A percentile compares a stretch with the other conserved stretches of the same genome.
These are phyloP conservation scores for Heliconius hermathena DNA, from an alignment of 1,140 invertebrate genomes.

Conservation along the genomic window DNA sequence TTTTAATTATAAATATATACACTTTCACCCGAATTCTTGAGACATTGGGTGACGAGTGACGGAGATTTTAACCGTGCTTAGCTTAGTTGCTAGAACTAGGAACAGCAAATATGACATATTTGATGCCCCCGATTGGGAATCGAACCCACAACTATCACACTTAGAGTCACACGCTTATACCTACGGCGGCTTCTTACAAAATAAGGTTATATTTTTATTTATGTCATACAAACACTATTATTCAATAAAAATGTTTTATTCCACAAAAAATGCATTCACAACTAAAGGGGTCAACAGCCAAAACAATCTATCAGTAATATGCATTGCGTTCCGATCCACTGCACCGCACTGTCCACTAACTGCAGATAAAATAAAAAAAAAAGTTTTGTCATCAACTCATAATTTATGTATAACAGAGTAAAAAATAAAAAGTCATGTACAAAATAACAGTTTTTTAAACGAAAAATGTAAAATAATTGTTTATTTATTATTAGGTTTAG, in stretches of 20 bases:
- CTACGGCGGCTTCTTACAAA: no score
- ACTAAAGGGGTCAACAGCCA: constrained; percentile 15
- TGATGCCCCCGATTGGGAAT: background rate
- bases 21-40: background rate
- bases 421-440: background rate
- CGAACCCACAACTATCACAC: background rate
- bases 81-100: background rate
- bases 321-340: constrained; percentile 23
- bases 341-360: background rate
- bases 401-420: constrained; percentile 24
- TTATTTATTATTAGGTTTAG: background rate
- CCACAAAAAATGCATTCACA: background rate
- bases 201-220: background rate
- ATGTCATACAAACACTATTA: background rate
- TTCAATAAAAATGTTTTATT: constrained; percentile 5
- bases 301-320: constrained; percentile 34
- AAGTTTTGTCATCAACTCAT: constrained; percentile 21
- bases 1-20: background rate
- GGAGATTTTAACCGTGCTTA: background rate
- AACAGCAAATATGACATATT: background rate
- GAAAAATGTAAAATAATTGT: background rate
- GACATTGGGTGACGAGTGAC: background rate
- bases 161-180: background rate
- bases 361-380: constrained; percentile 19
- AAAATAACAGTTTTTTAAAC: background rate